These are phyloP conservation scores for Cervus canadensis DNA, from an alignment of 2,113 vertebrate species.

Conservation along the genomic window DNA sequence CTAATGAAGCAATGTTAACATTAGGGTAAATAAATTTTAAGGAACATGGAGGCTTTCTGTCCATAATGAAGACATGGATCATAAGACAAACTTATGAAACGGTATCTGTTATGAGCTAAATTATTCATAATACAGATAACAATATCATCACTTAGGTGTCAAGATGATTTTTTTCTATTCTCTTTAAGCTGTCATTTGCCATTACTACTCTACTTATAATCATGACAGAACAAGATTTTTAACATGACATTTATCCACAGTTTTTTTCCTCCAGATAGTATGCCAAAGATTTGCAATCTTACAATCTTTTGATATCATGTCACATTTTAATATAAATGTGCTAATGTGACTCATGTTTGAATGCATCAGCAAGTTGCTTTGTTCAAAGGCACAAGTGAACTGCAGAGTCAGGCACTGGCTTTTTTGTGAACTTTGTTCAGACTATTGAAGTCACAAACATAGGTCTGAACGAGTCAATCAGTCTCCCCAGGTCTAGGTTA, in stretches of 20 bases:
- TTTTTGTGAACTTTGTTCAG: neutral
- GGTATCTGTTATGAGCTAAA: slow-evolving; percentile 32
- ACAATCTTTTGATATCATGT: slow-evolving; percentile 53
- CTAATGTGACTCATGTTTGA: neutral
- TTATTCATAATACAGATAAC: slow-evolving; percentile 52
- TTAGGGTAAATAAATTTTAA: slow-evolving; percentile 1
- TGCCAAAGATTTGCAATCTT: slow-evolving; percentile 29
- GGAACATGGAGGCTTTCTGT: neutral
- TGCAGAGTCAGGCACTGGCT: neutral
- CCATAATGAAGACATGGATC: neutral
- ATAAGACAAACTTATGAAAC: neutral
- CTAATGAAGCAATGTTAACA: neutral
- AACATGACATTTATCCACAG: slow-evolving; percentile 55
- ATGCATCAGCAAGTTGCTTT: neutral
- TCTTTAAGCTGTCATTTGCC: slow-evolving; percentile 55
- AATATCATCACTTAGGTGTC: slow-evolving; percentile 55
- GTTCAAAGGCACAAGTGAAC: neutral
- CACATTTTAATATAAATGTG: slow-evolving; percentile 50
- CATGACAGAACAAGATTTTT: slow-evolving; percentile 58
- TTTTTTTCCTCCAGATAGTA: neutral
- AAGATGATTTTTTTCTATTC: slow-evolving; percentile 5
- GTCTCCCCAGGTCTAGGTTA: neutral
- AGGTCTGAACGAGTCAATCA: neutral
- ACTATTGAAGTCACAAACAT: neutral
- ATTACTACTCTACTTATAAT: slow-evolving; percentile 53